phyloP scores from a whole-genome alignment of 2,113 vertebrate species.

The Actenoides lindsayi region DNA sequence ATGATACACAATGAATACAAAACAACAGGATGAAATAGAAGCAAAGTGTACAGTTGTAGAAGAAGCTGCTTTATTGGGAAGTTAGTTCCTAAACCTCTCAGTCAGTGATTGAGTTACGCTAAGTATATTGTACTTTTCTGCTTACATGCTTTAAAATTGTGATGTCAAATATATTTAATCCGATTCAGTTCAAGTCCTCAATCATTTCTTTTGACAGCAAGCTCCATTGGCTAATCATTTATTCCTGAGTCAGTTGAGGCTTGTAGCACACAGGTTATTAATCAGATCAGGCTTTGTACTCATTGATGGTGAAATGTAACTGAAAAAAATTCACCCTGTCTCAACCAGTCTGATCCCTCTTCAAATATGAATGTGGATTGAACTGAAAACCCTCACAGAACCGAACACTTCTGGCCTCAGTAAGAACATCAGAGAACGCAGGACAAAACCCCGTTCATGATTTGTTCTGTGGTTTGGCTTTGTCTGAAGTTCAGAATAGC shows the following conservation, averaged over 20 bases:
- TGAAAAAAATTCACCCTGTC: not conserved
- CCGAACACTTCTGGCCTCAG: not conserved
- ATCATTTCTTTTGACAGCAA: conserved; percentile 33
- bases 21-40: not conserved
- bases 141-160: conserved; percentile 7
- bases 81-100: not conserved
- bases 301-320: not conserved
- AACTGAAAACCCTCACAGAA: not conserved
- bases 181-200: not conserved
- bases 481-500: not conserved
- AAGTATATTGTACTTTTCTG: not conserved
- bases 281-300: not conserved
- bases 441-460: not conserved
- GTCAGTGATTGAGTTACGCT: not conserved
- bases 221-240: conserved; percentile 36
- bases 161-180: not conserved
- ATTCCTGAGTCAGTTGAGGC: not conserved
- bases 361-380: not conserved
- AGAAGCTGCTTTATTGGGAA: not conserved
- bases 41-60: not conserved
- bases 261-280: conserved; percentile 28
- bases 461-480: not conserved
- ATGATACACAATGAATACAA: not conserved
- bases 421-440: accelerated
- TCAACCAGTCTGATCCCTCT: not conserved